Percentiles rank a stretch among this genome's conserved stretches.
Evolutionary conservation across 2,888 invertebrate genomes (phyloP).

Genomic region (Melangyna quadrimaculata): DNA sequence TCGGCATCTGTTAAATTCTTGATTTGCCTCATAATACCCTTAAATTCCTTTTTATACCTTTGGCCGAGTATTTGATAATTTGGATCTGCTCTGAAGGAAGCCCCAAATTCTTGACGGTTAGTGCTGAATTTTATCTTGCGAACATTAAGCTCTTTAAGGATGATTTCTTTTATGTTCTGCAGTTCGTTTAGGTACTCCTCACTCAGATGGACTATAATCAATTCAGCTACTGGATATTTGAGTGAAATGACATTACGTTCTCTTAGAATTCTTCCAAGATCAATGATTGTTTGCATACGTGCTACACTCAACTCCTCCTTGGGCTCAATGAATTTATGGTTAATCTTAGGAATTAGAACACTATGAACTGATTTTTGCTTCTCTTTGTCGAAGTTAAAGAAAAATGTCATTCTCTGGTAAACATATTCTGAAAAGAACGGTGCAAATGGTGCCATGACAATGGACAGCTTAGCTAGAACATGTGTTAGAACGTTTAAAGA

Average conservation of each 20-base stretch:
- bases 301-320: constrained; percentile 92
- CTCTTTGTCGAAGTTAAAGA: constrained; percentile 78
- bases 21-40: constrained; percentile 89
- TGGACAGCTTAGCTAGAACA: constrained; percentile 74
- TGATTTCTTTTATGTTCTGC: constrained; percentile 88
- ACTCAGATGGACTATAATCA: constrained; percentile 93
- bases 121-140: constrained; percentile 40
- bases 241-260: constrained; percentile 94
- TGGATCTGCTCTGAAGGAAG: constrained; percentile 56
- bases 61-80: constrained; percentile 41
- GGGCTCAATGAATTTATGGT: constrained; percentile 86
- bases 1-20: constrained; percentile 88
- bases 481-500: constrained; percentile 32
- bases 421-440: constrained; percentile 96
- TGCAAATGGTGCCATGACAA: constrained; percentile 96
- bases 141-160: constrained; percentile 83
- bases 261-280: constrained; percentile 92
- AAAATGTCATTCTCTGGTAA: constrained; percentile 84
- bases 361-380: constrained; percentile 90
- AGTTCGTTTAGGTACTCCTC: constrained; percentile 88
- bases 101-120: constrained; percentile 42
- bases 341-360: constrained; percentile 87
- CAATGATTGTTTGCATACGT: constrained; percentile 95
- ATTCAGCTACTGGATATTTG: constrained; percentile 96
- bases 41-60: constrained; percentile 84